Evolutionary conservation across 2,888 invertebrate genomes (phyloP).

Genomic region (Branchellion lobata): DNA sequence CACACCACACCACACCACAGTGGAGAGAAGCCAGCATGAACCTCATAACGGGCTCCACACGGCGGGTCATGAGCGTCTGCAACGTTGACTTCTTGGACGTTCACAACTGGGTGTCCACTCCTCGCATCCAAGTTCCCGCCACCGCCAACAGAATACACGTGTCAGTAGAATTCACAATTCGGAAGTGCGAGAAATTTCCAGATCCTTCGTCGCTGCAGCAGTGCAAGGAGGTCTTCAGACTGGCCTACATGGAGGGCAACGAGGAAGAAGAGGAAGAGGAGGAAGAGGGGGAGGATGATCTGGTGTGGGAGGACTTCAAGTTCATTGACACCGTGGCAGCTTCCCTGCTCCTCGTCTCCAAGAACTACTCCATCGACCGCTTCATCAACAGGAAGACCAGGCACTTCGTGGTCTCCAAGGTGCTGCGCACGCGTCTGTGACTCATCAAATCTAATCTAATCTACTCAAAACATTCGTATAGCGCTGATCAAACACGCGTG

Average conservation of each 20-base stretch:
- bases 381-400: slow-evolving; percentile 25
- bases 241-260: slow-evolving; percentile 9
- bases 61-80: slow-evolving; percentile 33
- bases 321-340: slow-evolving; percentile 31
- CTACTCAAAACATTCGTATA: no score
- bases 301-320: slow-evolving; percentile 18
- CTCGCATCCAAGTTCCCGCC: background rate
- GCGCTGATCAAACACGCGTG: no score
- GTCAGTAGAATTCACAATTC: slow-evolving; percentile 12
- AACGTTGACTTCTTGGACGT: slow-evolving; percentile 28
- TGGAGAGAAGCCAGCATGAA: slow-evolving; percentile 6
- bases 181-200: slow-evolving; percentile 6
- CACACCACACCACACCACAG: background rate
- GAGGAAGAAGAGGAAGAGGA: background rate
- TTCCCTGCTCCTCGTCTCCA: background rate
- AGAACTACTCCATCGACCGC: background rate
- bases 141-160: slow-evolving; percentile 19
- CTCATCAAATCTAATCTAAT: no score
- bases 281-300: no score
- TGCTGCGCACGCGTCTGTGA: background rate
- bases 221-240: slow-evolving; percentile 37
- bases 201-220: slow-evolving; percentile 8
- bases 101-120: slow-evolving; percentile 31
- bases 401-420: background rate
- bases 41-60: background rate